Evolutionary conservation across 2,797 vertebrate genomes (phyloP), one percentile per base, ranked within the genome.

Genomic region (Periophthalmus magnuspinnatus): DNA sequence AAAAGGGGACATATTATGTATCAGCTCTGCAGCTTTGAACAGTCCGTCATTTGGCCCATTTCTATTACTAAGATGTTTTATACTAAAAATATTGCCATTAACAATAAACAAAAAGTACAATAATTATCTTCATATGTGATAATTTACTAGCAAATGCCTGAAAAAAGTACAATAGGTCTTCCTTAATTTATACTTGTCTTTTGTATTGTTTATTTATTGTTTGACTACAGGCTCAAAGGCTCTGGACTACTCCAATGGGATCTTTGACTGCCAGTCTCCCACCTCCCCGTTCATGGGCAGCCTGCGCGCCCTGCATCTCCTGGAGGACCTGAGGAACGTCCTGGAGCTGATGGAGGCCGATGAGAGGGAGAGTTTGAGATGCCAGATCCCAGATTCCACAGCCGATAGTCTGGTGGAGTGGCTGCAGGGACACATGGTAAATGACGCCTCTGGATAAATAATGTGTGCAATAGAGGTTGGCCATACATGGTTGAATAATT

Each of bases 211-310:
- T 28, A 10, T 41, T 36, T 47, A 77, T 55, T 67, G 22, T 54
- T 76, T 71, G 50, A 36, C 54, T 63, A 24, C 86, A 99, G 98
- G 98, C 81, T 99, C 98, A 24, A 99, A 99, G 90, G 92, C 95
- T 0, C 83, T 99, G 81, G 98, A 99, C 70, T 99, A 98, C 79
- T 93, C 97, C 72, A 99, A 98, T 41, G 97, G 98, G 47, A 86
- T 99, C 77, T 99, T 97, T 79, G 97, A 99, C 84, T 99, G 97
- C 83, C 98, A 99, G 89, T 99, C 98, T 0, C 97, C 98, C 22
- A 97, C 96, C 0, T 99, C 97, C 17, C 97, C 97, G 0, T 99
- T 97, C 90, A 96, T 99, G 94, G 97, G 98, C 32, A 90, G 92
- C 77, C 86, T 99, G 77, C 93, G 96, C 59, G 97, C 95, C 0